Evolutionary conservation across 2,888 invertebrate genomes (phyloP).

Genomic region (Unio pictorum): DNA sequence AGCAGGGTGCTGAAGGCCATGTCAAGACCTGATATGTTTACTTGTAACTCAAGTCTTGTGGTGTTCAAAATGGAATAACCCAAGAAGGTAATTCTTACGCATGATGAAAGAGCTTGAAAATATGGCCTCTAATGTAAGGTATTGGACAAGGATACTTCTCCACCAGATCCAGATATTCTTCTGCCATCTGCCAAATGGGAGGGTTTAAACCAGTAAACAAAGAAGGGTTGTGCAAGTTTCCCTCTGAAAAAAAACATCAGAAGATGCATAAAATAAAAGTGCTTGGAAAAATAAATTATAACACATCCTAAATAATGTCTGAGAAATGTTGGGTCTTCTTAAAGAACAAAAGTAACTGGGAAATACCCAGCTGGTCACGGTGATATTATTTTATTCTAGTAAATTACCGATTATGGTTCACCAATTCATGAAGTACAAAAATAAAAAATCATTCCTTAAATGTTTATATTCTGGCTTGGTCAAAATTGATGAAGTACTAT

Average conservation of each 20-base stretch:
- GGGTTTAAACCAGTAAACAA: constrained; percentile 81
- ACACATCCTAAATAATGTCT: too few species aligned
- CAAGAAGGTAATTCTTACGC: constrained; percentile 75
- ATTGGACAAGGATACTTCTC: constrained; percentile 88
- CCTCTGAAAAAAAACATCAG: constrained; percentile 80
- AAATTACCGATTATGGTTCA: too few species aligned
- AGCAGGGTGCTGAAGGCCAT: not conserved
- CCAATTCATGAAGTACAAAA: too few species aligned
- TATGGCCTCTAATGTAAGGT: constrained; percentile 92
- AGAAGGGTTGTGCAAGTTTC: constrained; percentile 97
- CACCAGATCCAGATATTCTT: constrained; percentile 88
- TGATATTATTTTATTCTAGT: too few species aligned
- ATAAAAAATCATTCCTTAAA: too few species aligned
- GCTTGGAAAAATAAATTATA: too few species aligned
- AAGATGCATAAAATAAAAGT: too few species aligned
- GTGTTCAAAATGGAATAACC: not conserved
- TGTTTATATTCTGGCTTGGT: too few species aligned
- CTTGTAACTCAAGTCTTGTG: not conserved
- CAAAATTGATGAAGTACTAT: too few species aligned
- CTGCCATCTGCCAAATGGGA: constrained; percentile 90
- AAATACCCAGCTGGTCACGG: too few species aligned
- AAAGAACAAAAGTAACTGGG: too few species aligned
- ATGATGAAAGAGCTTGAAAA: constrained; percentile 97
- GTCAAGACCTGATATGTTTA: not conserved
- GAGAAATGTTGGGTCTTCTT: too few species aligned